Percentiles rank a stretch among this genome's conserved stretches.
Conservation (phyloP, 1,140 invertebrate genomes). For the Bombus vancouverensis region DNA sequence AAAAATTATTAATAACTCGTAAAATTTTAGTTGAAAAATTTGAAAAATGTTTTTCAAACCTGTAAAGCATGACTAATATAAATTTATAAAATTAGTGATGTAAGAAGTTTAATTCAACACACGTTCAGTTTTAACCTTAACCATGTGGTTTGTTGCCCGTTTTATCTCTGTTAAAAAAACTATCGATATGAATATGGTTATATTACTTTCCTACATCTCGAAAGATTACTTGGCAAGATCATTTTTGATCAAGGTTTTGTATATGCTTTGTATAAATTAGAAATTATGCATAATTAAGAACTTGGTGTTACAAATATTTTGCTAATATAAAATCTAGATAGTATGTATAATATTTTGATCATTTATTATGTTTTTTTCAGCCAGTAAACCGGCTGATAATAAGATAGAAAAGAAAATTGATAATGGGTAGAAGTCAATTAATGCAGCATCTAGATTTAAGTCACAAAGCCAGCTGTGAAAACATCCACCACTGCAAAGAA, state of each 20-base stretch:
- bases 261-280: constrained; percentile 4
- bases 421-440: constrained; percentile 76
- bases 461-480: constrained; percentile 75
- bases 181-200: neutral
- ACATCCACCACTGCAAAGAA: constrained; percentile 71
- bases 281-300: neutral
- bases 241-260: neutral
- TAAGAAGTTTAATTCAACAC: neutral
- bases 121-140: neutral
- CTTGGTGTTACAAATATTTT: neutral
- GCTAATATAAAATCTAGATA: neutral
- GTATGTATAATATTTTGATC: neutral
- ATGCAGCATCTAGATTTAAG: constrained; percentile 73
- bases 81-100: neutral
- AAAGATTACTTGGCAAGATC: too few species aligned
- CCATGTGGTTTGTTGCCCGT: constrained; percentile 39
- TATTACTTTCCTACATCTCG: too few species aligned
- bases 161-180: neutral
- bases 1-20: neutral
- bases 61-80: neutral
- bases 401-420: constrained; percentile 85
- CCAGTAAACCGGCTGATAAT: constrained; percentile 85
- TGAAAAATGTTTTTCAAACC: neutral
- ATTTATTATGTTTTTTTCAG: constrained; percentile 53
- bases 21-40: neutral